Evolutionary conservation across 1,140 invertebrate species (phyloP), one percentile per base, ranked within the genome.

Genomic region (Oryzaephilus surinamensis): DNA sequence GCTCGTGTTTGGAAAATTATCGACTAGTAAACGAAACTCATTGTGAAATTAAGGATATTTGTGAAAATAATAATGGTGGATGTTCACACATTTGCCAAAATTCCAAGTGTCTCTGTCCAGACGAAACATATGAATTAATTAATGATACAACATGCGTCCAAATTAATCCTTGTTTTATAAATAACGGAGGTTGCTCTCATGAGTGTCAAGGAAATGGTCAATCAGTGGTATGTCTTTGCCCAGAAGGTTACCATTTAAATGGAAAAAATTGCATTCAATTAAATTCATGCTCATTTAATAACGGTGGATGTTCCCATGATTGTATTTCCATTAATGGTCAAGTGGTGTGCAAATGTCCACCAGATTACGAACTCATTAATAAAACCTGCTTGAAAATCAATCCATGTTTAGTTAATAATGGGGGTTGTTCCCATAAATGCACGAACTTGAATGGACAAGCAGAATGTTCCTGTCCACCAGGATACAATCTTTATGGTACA

Each of bases 1-100:
- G 87, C 59, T 72, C 76, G 17, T 93, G 89, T 55, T 79, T 84
- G 47, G 73, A 77, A 23, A 81, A 81, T 1, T 84, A 80, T 52
- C 41, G 70, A 73, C 19, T 79, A 74, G 54, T n/a, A n/a, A n/a
- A 60, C 60, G 23, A 41, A 7, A 54, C 46, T 36, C 35, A 13
- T 18, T 50, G 41, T 35, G 53, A 45, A 24, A 56, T 57, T 42
- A 60, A 75, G 52, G 68, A 84, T 48, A 79, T 81, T 50, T 84
- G 80, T 54, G 38, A 50, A 73, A 58, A 67, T n/a, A 66, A 67
- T 35, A 81, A 79, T 57, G 78, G 74, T 4, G 75, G 73, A 2
- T 82, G 80, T 56, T 72, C 79, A 7, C 70, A 74, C 35, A 48
- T 60, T n/a, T 84, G 81, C 50, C 45, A 72, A 0, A 79, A 80